Conservation (phyloP, 2,888 invertebrate species). For the Pristionchus fissidentatus region DNA sequence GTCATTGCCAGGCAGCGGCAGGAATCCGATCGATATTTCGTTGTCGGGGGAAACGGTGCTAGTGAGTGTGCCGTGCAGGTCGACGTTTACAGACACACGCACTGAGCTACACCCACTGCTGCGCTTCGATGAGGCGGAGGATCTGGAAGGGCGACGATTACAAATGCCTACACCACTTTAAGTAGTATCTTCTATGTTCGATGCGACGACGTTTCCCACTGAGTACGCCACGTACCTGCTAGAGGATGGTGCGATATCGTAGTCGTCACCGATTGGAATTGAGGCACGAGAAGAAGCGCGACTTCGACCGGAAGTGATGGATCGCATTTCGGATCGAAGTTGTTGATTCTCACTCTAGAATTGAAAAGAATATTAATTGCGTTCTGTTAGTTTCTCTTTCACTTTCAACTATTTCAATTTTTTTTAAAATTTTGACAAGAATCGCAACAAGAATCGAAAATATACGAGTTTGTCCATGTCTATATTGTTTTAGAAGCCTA, state of each 20-base stretch:
- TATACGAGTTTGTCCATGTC: no score
- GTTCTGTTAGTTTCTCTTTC: no score
- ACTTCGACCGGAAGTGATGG: slow-evolving; percentile 79
- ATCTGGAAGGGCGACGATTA: slow-evolving; percentile 22
- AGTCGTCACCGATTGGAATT: slow-evolving; percentile 69
- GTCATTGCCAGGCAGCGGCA: slow-evolving; percentile 59
- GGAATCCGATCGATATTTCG: slow-evolving; percentile 71
- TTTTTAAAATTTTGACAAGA: no score
- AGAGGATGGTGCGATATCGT: slow-evolving; percentile 64
- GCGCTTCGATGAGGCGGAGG: slow-evolving; percentile 51
- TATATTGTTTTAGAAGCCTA: no score
- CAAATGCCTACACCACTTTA: background rate
- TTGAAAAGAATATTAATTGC: no score
- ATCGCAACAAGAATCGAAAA: no score
- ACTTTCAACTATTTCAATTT: no score
- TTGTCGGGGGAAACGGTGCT: slow-evolving; percentile 62
- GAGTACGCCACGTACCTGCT: slow-evolving; percentile 46
- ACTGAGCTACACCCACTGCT: slow-evolving; percentile 48
- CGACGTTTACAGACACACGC: slow-evolving; percentile 63
- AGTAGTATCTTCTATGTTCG: no score
- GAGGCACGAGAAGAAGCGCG: slow-evolving; percentile 70
- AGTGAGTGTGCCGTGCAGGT: slow-evolving; percentile 63
- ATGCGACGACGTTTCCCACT: background rate
- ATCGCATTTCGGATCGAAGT: slow-evolving; percentile 94
- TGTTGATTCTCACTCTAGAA: slow-evolving; percentile 97